A percentile compares a stretch with the other conserved stretches of the same genome.
These are phyloP conservation scores for Dioctria rufipes DNA, from an alignment of 2,888 invertebrate genomes.

Conservation along the genomic window DNA sequence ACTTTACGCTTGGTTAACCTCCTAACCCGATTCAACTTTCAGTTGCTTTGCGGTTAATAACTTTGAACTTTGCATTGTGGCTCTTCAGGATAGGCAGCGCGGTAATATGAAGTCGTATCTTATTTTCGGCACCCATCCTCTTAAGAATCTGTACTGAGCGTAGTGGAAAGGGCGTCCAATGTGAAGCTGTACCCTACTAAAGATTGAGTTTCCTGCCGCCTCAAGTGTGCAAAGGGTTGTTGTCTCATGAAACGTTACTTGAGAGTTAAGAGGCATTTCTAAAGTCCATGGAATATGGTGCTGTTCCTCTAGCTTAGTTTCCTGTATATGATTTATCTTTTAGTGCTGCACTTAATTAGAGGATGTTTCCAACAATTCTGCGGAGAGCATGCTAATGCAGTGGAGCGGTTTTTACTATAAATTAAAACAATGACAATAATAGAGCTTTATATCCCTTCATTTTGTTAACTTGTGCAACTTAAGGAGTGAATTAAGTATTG, in stretches of 20 bases:
- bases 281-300: neutral
- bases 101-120: neutral
- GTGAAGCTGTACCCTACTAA: neutral
- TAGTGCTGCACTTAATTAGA: conserved; percentile 9
- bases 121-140: conserved; percentile 5
- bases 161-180: neutral
- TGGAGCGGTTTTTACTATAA: no score
- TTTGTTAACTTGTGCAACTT: no score
- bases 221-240: neutral
- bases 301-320: neutral
- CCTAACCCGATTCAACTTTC: conserved; percentile 27
- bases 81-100: neutral
- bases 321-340: conserved; percentile 17
- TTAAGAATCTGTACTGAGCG: neutral
- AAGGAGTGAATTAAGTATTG: no score
- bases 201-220: neutral
- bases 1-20: conserved; percentile 28
- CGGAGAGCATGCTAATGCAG: no score
- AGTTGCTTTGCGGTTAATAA: conserved; percentile 21
- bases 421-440: no score
- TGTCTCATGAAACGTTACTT: neutral
- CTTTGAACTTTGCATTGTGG: conserved; percentile 11
- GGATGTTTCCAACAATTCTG: neutral
- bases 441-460: no score
- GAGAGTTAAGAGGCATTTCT: neutral